Evolutionary conservation across 2,888 invertebrate genomes (phyloP).

Genomic region (Leptura quadrifasciata): DNA sequence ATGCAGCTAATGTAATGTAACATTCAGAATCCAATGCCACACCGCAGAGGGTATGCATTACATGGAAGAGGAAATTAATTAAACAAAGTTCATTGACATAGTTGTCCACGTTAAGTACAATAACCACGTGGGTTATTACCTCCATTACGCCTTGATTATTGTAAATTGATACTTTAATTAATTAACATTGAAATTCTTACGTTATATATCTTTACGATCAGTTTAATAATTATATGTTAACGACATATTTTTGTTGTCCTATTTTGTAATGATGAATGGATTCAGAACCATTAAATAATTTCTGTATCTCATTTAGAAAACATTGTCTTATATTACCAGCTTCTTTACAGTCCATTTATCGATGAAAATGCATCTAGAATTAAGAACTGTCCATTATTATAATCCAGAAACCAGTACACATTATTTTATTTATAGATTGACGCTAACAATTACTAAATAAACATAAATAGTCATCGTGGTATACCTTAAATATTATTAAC

Average conservation of each 20-base stretch:
- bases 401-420: no score
- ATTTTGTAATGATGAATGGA: not conserved
- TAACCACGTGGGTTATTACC: conserved; percentile 31
- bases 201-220: not conserved
- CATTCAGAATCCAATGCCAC: conserved; percentile 22
- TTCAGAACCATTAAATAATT: not conserved
- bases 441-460: no score
- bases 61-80: conserved; percentile 39
- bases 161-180: conserved; percentile 40
- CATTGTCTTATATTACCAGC: not conserved
- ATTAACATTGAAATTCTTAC: conserved; percentile 16
- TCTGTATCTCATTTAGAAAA: not conserved
- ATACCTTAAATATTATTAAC: no score
- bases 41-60: conserved; percentile 29
- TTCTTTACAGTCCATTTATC: not conserved
- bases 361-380: not conserved
- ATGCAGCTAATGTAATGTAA: conserved; percentile 24
- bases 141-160: conserved; percentile 26
- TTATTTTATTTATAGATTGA: no score
- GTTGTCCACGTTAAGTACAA: conserved; percentile 20
- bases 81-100: conserved; percentile 40
- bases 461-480: no score
- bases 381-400: not conserved
- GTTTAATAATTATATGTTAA: conserved; percentile 18
- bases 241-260: not conserved